Percentiles rank a stretch among this genome's conserved stretches.
Evolutionary conservation across 2,113 vertebrate genomes (phyloP).

Genomic region (Vombatus ursinus): DNA sequence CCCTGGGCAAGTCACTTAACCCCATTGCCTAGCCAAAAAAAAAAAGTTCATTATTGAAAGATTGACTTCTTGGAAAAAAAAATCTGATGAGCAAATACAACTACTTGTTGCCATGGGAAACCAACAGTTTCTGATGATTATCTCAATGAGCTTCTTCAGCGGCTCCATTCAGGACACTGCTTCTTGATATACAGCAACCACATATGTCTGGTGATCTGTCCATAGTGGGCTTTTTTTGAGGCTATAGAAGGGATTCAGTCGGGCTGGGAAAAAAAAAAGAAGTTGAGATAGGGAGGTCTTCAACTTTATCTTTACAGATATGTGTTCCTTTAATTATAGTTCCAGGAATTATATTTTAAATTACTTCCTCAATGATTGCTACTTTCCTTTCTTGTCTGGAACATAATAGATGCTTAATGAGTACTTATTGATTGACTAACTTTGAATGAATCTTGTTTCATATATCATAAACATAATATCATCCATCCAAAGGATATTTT

Average conservation of each 20-base stretch:
- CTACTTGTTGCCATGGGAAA: conserved; percentile 90
- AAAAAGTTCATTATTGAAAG: conserved; percentile 92
- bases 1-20: too few species aligned
- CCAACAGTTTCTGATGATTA: conserved; percentile 86
- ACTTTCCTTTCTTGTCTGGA: background rate
- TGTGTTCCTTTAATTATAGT: background rate
- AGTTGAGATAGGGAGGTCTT: background rate
- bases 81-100: conserved; percentile 92
- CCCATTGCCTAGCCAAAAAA: too few species aligned
- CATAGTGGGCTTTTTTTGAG: background rate
- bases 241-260: background rate
- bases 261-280: conserved; percentile 1
- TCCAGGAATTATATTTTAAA: background rate
- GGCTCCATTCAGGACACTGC: conserved; percentile 87
- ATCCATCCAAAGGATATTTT: background rate
- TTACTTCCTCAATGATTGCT: background rate
- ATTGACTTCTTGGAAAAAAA: conserved; percentile 86
- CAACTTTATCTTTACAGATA: background rate
- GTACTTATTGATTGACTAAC: background rate
- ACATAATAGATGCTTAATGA: background rate
- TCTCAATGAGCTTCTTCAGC: conserved; percentile 84
- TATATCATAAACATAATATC: background rate
- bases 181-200: conserved; percentile 90
- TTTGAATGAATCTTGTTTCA: background rate
- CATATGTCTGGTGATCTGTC: background rate